Evolutionary conservation across 2,888 invertebrate species (phyloP).

Genomic region (Dynastes tityus): DNA sequence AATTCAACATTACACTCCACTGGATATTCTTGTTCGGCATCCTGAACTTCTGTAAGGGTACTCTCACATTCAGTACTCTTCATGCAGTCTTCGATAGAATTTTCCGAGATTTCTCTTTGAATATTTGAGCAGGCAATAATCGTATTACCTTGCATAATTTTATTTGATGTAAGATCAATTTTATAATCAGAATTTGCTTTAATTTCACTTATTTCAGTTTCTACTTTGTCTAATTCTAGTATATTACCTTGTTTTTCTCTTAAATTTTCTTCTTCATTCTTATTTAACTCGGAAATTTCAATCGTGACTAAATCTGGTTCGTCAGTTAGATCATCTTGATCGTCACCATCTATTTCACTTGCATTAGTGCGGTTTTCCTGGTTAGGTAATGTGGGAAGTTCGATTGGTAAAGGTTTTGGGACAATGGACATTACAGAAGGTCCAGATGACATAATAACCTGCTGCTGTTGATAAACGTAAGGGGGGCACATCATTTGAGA

Average conservation of each 20-base stretch:
- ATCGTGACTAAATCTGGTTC: conserved; percentile 30
- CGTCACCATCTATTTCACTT: conserved; percentile 34
- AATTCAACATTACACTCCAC: conserved; percentile 59
- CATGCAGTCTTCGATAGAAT: conserved; percentile 1
- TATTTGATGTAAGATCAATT: conserved; percentile 18
- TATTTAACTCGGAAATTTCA: conserved; percentile 27
- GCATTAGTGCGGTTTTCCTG: conserved; percentile 19
- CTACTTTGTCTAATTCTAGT: conserved; percentile 48
- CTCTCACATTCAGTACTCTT: conserved; percentile 1
- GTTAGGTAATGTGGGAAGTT: conserved; percentile 31
- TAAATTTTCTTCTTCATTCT: conserved; percentile 19
- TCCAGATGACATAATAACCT: conserved; percentile 72
- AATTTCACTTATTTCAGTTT: conserved; percentile 29
- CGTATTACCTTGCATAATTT: conserved; percentile 2
- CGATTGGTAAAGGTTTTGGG: conserved; percentile 51
- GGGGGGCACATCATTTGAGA: conserved; percentile 72
- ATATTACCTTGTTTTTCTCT: conserved; percentile 36
- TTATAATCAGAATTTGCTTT: conserved; percentile 39
- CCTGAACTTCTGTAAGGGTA: not conserved
- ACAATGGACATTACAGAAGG: conserved; percentile 66
- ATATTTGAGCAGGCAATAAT: not conserved
- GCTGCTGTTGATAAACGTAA: conserved; percentile 74
- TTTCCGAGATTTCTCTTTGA: not conserved
- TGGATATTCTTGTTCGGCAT: conserved; percentile 2
- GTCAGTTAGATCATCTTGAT: conserved; percentile 33